A percentile compares a stretch with the other conserved stretches of the same genome.
Evolutionary conservation across 2,113 vertebrate species (phyloP).

Genomic region (Columba livia): DNA sequence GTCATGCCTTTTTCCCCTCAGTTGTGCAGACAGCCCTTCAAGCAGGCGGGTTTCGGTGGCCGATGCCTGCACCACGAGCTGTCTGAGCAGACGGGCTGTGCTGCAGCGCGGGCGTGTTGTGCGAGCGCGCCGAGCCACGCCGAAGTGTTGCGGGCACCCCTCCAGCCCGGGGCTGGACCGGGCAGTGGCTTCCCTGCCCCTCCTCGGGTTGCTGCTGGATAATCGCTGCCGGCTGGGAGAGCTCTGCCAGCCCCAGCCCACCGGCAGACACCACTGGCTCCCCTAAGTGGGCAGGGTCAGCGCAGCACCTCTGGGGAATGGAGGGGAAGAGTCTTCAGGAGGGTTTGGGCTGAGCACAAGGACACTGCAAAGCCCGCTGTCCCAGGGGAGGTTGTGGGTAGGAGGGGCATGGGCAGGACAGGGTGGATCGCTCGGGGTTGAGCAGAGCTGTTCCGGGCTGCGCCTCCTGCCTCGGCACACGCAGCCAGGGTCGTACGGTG

Average conservation of each 20-base stretch:
- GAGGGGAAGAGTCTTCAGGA: background rate
- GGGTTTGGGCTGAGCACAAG: background rate
- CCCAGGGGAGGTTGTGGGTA: background rate
- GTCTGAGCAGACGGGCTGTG: background rate
- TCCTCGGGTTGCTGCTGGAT: background rate
- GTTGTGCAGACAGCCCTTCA: constrained; percentile 57
- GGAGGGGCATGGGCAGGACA: background rate
- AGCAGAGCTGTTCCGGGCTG: background rate
- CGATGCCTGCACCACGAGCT: constrained; percentile 36
- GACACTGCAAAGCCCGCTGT: background rate
- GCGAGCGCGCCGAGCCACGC: background rate
- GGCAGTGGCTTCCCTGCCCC: background rate
- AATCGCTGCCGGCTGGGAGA: background rate
- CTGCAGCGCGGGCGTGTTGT: background rate
- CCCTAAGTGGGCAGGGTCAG: background rate
- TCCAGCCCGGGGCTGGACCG: background rate
- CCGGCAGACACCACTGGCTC: background rate
- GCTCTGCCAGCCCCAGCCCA: background rate
- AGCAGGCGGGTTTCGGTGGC: constrained; percentile 41
- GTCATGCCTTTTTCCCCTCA: constrained; percentile 34
- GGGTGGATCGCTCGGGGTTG: accelerated
- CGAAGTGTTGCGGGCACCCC: background rate
- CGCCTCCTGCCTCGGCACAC: background rate
- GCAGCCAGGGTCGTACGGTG: accelerated
- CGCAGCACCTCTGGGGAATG: background rate